Evolutionary conservation across 1,140 invertebrate species (phyloP).

Genomic region (Aphelenchoides fujianensis): DNA sequence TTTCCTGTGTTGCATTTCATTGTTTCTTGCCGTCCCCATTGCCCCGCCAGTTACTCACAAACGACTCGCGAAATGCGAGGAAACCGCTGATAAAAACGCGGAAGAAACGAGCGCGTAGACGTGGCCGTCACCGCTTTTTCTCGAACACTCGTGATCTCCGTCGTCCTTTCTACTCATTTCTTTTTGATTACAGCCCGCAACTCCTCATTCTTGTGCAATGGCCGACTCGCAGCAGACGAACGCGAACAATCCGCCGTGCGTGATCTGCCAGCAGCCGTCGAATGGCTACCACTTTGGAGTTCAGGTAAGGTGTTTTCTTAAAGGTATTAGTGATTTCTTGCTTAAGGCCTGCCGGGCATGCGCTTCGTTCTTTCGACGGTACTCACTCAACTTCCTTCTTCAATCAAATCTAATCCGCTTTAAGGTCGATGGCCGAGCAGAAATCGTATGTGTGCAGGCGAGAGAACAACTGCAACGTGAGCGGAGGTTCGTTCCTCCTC

Average conservation of each 20-base stretch:
- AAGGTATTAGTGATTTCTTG: background rate
- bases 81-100: too few relatives aligned
- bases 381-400: too few relatives aligned
- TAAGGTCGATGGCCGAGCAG: slow-evolving; percentile 13
- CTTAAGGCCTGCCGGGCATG: slow-evolving; percentile 1
- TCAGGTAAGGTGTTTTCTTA: background rate
- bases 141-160: too few relatives aligned
- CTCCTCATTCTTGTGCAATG: too few relatives aligned
- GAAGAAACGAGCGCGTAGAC: too few relatives aligned
- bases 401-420: background rate
- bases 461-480: slow-evolving; percentile 13
- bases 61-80: too few relatives aligned
- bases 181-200: too few relatives aligned
- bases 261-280: background rate
- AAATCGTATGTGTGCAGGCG: slow-evolving; percentile 9
- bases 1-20: too few relatives aligned
- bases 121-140: too few relatives aligned
- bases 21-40: too few relatives aligned
- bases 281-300: slow-evolving; percentile 13
- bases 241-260: slow-evolving; percentile 2
- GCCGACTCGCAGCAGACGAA: background rate
- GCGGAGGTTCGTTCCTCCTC: background rate
- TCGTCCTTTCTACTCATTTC: too few relatives aligned
- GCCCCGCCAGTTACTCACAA: too few relatives aligned
- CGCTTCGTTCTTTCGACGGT: background rate